Percentiles rank a stretch among this genome's conserved stretches.
These are phyloP conservation scores for Chalcosyrphus nemorum DNA, from an alignment of 2,888 invertebrate species.

Conservation along the genomic window DNA sequence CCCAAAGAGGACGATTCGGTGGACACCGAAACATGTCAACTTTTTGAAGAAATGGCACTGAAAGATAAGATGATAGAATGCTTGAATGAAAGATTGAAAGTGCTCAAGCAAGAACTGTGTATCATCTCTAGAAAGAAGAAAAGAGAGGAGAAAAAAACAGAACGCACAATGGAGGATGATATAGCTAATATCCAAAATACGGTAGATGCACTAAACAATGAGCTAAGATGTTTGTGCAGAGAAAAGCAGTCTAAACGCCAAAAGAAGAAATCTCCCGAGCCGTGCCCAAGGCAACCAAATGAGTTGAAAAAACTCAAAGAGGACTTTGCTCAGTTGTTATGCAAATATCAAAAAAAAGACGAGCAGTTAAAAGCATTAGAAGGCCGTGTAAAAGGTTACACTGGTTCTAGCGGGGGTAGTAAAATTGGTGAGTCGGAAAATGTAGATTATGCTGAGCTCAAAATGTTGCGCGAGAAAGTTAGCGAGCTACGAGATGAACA, in stretches of 20 bases:
- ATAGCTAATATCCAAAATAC: constrained; percentile 77
- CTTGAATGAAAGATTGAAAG: constrained; percentile 12
- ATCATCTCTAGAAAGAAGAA: background rate
- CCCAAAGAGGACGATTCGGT: background rate
- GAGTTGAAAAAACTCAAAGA: constrained; percentile 78
- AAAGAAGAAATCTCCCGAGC: background rate
- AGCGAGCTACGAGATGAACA: constrained; percentile 80
- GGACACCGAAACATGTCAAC: background rate
- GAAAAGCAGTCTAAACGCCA: too few species aligned
- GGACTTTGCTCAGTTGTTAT: constrained; percentile 78
- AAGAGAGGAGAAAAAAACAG: background rate
- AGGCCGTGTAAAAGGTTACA: constrained; percentile 53
- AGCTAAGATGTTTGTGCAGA: constrained; percentile 73
- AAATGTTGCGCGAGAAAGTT: constrained; percentile 78
- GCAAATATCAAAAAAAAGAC: constrained; percentile 79
- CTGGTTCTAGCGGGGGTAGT: constrained; percentile 48
- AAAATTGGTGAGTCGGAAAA: background rate
- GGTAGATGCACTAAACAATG: constrained; percentile 76
- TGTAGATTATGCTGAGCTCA: constrained; percentile 77
- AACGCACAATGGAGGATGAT: constrained; percentile 75
- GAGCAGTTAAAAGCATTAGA: constrained; percentile 78
- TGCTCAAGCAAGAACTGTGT: constrained; percentile 4
- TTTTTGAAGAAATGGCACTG: constrained; percentile 42
- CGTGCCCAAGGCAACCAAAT: constrained; percentile 71
- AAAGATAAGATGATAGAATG: constrained; percentile 51